phyloP scores from a whole-genome alignment of 2,113 vertebrate species.

The Sceloporus undulatus region DNA sequence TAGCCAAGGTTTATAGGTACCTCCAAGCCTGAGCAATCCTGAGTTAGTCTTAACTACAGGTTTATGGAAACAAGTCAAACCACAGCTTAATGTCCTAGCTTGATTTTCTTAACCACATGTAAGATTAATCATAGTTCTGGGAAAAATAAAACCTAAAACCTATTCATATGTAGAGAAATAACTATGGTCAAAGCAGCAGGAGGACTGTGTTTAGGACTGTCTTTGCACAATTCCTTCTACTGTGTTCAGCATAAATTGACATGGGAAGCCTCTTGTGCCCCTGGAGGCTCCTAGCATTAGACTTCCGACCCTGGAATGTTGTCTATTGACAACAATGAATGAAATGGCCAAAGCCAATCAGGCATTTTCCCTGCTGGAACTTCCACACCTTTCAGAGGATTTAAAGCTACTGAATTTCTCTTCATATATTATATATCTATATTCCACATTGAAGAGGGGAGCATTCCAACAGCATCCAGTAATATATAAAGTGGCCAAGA shows the following conservation, averaged over 20 bases:
- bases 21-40: not conserved
- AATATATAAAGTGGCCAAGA: too few species aligned
- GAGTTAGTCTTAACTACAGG: not conserved
- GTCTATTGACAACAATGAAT: too few species aligned
- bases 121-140: not conserved
- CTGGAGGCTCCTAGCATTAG: too few species aligned
- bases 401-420: too few species aligned
- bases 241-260: not conserved
- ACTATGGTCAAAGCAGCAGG: not conserved
- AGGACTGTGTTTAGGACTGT: not conserved
- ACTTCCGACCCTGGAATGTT: too few species aligned
- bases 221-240: not conserved
- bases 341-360: too few species aligned
- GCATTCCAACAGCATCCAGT: too few species aligned
- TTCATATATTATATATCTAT: too few species aligned
- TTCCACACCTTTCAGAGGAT: too few species aligned
- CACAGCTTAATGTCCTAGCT: not conserved
- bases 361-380: too few species aligned
- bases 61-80: not conserved
- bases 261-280: not conserved
- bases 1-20: not conserved
- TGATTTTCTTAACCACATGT: not conserved
- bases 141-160: not conserved
- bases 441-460: too few species aligned
- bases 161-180: not conserved